Conservation (phyloP, 2,113 vertebrate genomes). For the Otis tarda region DNA sequence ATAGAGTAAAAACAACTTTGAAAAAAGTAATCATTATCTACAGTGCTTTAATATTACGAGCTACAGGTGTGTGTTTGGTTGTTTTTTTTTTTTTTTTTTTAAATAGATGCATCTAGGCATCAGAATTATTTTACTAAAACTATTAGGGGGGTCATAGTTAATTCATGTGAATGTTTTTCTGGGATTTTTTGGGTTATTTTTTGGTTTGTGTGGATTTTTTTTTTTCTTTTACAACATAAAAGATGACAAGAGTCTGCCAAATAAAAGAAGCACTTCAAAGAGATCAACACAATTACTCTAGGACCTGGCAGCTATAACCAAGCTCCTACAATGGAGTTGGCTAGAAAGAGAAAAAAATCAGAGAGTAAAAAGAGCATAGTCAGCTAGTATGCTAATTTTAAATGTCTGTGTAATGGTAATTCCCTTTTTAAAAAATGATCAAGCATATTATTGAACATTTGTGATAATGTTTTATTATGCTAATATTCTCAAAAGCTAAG, state of each 20-base stretch:
- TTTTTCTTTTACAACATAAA: constrained; percentile 53
- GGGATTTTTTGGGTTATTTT: no score
- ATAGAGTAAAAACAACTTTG: background rate
- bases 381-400: constrained; percentile 16
- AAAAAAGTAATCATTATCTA: background rate
- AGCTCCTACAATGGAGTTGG: background rate
- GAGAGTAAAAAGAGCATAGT: background rate
- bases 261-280: constrained; percentile 79
- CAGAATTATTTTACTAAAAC: background rate
- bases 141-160: background rate
- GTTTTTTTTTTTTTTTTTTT: background rate
- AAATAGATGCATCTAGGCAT: background rate
- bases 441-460: background rate
- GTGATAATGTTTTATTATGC: background rate
- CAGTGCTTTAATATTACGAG: background rate
- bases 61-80: background rate
- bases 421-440: background rate
- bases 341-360: background rate
- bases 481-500: background rate
- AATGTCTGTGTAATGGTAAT: background rate
- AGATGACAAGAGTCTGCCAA: constrained; percentile 78
- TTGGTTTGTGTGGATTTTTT: background rate
- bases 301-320: constrained; percentile 79
- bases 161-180: background rate
- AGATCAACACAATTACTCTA: constrained; percentile 61